phyloP scores from a whole-genome alignment of 1,140 invertebrate species.

The Ceratoteleas bidentatus region DNA sequence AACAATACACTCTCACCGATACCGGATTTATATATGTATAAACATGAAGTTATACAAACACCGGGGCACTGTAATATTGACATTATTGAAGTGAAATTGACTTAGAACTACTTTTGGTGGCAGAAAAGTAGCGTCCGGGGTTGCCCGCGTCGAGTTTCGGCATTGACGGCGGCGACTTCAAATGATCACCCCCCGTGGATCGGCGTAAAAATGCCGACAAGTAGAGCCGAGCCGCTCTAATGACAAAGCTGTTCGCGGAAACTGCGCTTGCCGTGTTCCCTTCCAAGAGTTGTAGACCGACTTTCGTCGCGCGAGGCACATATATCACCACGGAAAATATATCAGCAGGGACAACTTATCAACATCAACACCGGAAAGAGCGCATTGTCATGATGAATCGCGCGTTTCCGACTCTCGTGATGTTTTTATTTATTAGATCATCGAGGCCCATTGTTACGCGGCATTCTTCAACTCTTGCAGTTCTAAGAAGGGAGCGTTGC shows the following conservation, averaged over 20 bases:
- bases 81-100: constrained; percentile 37
- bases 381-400: constrained; percentile 50
- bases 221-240: constrained; percentile 28
- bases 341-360: constrained; percentile 44
- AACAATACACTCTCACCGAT: not conserved
- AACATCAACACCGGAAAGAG: constrained; percentile 63
- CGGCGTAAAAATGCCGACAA: constrained; percentile 69
- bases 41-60: constrained; percentile 5
- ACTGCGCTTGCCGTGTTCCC: constrained; percentile 31
- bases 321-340: constrained; percentile 32
- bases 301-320: constrained; percentile 29
- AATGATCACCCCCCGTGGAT: constrained; percentile 70
- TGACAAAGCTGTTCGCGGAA: constrained; percentile 71
- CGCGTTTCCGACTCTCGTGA: constrained; percentile 33
- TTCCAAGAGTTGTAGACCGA: constrained; percentile 11
- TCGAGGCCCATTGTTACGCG: constrained; percentile 8
- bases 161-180: constrained; percentile 75
- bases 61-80: constrained; percentile 26
- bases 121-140: constrained; percentile 32
- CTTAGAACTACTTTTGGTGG: constrained; percentile 12
- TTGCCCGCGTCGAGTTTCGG: constrained; percentile 20
- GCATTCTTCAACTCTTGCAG: constrained; percentile 4
- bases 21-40: constrained; percentile 8
- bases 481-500: constrained; percentile 13
- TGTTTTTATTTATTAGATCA: constrained; percentile 50